phyloP scores from a whole-genome alignment of 2,888 invertebrate species.

The Hypsopygia costalis region DNA sequence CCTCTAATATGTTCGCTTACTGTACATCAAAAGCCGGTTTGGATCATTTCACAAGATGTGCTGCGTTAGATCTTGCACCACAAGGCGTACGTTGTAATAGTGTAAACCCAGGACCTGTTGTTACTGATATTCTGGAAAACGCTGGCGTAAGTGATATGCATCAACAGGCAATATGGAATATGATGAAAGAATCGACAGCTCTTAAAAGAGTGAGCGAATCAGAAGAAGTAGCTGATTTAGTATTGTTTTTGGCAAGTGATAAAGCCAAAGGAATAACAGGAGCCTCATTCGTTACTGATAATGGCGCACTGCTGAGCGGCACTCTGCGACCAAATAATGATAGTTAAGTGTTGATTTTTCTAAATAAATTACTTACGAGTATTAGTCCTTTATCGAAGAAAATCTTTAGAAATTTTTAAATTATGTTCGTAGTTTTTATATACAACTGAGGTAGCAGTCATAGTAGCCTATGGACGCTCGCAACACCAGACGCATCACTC shows the following conservation, averaged over 20 bases:
- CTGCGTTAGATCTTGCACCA: slow-evolving; percentile 86
- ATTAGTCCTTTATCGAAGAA: no score
- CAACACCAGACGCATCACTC: no score
- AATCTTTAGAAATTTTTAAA: no score
- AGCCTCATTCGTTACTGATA: slow-evolving; percentile 43
- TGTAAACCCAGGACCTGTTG: slow-evolving; percentile 83
- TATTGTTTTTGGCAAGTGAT: slow-evolving; percentile 30
- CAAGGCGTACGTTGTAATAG: slow-evolving; percentile 89
- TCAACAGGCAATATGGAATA: background rate
- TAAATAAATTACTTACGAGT: no score
- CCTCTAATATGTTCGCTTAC: slow-evolving; percentile 18
- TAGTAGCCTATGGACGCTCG: no score
- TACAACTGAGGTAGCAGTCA: no score
- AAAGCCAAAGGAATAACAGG: slow-evolving; percentile 88
- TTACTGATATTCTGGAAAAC: slow-evolving; percentile 27
- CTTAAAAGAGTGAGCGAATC: slow-evolving; percentile 86
- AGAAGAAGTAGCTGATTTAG: slow-evolving; percentile 30
- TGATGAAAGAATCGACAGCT: slow-evolving; percentile 79
- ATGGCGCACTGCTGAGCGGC: slow-evolving; percentile 16
- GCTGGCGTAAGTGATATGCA: slow-evolving; percentile 9
- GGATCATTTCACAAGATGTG: slow-evolving; percentile 92
- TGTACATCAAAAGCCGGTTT: slow-evolving; percentile 72
- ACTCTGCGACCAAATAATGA: no score
- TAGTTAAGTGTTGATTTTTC: no score
- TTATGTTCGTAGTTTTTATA: no score